Evolutionary conservation across 1,140 invertebrate species (phyloP).

Genomic region (Pogonomyrmex barbatus): DNA sequence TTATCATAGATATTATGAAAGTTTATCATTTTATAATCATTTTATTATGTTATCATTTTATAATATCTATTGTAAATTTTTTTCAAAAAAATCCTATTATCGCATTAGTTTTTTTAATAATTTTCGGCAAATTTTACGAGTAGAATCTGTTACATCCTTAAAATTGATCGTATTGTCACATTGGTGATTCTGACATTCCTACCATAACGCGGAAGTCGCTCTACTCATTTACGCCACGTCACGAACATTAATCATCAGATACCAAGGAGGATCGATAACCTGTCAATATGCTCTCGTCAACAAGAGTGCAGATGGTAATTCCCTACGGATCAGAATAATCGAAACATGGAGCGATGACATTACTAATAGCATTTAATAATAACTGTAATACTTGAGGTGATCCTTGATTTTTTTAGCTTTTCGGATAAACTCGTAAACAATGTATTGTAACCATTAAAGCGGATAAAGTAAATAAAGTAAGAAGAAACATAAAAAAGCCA

Average conservation of each 20-base stretch:
- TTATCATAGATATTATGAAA: background rate
- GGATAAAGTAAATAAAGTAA: constrained; percentile 8
- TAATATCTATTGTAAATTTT: background rate
- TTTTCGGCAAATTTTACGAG: background rate
- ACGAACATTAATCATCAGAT: constrained; percentile 57
- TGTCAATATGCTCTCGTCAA: constrained; percentile 43
- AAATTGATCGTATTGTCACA: constrained; percentile 27
- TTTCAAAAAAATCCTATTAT: background rate
- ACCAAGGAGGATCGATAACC: constrained; percentile 50
- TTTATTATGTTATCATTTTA: background rate
- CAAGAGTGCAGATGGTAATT: constrained; percentile 42
- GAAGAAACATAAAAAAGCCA: background rate
- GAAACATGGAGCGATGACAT: constrained; percentile 6
- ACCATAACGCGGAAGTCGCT: constrained; percentile 10
- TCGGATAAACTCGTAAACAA: background rate
- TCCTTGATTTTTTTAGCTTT: background rate
- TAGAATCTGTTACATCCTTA: constrained; percentile 27
- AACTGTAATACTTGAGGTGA: constrained; percentile 1
- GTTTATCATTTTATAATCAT: background rate
- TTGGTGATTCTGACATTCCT: background rate
- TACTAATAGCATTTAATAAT: constrained; percentile 17
- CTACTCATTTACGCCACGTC: constrained; percentile 40
- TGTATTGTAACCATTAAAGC: background rate
- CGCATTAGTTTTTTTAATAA: background rate
- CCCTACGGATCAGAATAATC: constrained; percentile 40